Conservation (phyloP, 1,140 invertebrate species). For the Drosophila virilis region DNA sequence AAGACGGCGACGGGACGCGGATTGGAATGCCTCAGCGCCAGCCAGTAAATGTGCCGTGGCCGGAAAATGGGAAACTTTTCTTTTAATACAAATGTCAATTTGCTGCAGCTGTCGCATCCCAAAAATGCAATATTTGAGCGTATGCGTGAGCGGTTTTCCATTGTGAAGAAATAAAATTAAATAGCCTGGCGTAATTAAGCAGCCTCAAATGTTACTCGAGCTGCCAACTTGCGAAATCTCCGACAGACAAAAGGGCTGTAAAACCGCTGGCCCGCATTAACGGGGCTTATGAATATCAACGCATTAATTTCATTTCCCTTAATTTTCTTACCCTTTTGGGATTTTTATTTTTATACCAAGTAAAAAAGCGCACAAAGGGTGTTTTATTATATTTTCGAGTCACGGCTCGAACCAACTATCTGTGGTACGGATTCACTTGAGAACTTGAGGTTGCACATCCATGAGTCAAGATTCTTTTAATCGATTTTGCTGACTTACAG, state of each 20-base stretch:
- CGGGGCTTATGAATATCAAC: constrained; percentile 63
- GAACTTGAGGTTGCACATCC: too few species aligned
- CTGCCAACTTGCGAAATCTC: constrained; percentile 37
- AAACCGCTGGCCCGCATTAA: constrained; percentile 31
- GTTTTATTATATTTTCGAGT: not conserved
- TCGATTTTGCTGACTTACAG: too few species aligned
- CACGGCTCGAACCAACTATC: too few species aligned
- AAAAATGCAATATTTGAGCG: constrained; percentile 68
- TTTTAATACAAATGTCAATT: constrained; percentile 69
- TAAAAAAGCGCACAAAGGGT: not conserved
- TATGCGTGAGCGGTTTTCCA: constrained; percentile 57
- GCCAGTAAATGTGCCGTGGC: not conserved
- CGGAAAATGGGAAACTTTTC: constrained; percentile 12
- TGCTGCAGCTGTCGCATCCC: constrained; percentile 68
- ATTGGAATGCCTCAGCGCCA: too few species aligned
- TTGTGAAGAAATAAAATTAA: constrained; percentile 62
- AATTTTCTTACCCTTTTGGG: constrained; percentile 44
- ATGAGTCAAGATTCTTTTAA: too few species aligned
- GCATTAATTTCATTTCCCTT: constrained; percentile 63
- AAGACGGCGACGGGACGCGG: not conserved
- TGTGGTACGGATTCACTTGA: too few species aligned
- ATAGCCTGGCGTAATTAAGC: constrained; percentile 65
- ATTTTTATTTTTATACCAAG: not conserved
- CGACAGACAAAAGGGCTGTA: constrained; percentile 18
- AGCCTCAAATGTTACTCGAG: constrained; percentile 50